Percentiles rank a stretch among this genome's conserved stretches.
Conservation (phyloP, 2,113 vertebrate species). For the Odocoileus hemionus region DNA sequence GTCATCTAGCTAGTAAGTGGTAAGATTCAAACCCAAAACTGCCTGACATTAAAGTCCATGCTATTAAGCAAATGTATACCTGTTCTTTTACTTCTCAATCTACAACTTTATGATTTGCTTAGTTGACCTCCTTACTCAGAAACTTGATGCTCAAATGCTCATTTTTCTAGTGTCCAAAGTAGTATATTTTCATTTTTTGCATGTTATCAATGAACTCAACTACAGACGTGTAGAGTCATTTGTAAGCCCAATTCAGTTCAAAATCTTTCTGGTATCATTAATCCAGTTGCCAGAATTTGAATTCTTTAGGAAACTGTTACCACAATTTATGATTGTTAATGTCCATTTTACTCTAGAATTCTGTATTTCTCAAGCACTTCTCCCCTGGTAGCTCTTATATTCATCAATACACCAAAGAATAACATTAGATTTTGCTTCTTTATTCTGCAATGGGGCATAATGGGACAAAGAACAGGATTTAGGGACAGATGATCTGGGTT, state of each 20-base stretch:
- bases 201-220: background rate
- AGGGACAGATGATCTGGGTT: background rate
- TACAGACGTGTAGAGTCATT: background rate
- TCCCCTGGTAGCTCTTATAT: background rate
- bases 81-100: background rate
- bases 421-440: conserved; percentile 6
- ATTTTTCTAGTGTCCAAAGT: background rate
- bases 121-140: background rate
- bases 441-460: background rate
- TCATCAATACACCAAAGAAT: background rate
- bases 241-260: background rate
- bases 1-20: background rate
- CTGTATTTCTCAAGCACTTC: background rate
- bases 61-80: background rate
- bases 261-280: background rate
- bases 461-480: background rate
- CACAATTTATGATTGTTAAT: background rate
- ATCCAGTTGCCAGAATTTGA: background rate
- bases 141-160: background rate
- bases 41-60: background rate
- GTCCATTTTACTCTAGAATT: background rate
- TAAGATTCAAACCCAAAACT: background rate
- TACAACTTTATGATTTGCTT: background rate
- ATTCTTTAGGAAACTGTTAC: background rate
- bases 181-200: background rate